Conservation (phyloP, 2,797 vertebrate species). For the Bovichtus diacanthus region DNA sequence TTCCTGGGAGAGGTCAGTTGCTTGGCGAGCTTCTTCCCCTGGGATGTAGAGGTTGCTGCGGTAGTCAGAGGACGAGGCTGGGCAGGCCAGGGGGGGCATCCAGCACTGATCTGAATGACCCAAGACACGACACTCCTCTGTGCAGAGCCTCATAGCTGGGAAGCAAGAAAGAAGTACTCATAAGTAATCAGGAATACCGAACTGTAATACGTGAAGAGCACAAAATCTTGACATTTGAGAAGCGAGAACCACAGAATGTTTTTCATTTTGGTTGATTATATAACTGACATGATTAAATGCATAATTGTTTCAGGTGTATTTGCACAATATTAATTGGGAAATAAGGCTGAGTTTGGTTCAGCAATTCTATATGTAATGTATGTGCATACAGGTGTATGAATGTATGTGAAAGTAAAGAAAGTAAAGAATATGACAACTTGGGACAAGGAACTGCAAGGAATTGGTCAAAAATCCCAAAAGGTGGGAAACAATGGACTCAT, state of each 20-base stretch:
- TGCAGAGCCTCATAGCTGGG: conserved; percentile 94
- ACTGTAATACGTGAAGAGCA: not conserved
- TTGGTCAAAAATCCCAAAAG: not conserved
- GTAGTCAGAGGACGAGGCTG: conserved; percentile 92
- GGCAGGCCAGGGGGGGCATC: conserved; percentile 94
- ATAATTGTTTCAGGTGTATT: conserved; percentile 1
- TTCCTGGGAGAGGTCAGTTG: conserved; percentile 74
- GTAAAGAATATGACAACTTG: not conserved
- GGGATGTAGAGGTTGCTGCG: conserved; percentile 98
- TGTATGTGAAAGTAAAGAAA: too few relatives aligned
- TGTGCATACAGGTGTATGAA: not conserved
- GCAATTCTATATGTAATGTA: not conserved
- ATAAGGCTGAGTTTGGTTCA: not conserved
- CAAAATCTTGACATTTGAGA: not conserved
- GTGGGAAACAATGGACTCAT: not conserved
- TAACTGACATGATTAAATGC: not conserved
- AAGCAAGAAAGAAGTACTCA: not conserved
- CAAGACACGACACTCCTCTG: conserved; percentile 95
- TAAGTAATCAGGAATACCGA: conserved; percentile 10
- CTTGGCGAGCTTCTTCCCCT: conserved; percentile 88
- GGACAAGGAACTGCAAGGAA: not conserved
- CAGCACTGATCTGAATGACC: conserved; percentile 99
- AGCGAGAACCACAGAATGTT: not conserved
- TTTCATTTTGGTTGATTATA: not conserved
- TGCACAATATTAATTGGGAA: not conserved